Conservation (phyloP, 2,797 vertebrate species). For the Danionella dracula region DNA sequence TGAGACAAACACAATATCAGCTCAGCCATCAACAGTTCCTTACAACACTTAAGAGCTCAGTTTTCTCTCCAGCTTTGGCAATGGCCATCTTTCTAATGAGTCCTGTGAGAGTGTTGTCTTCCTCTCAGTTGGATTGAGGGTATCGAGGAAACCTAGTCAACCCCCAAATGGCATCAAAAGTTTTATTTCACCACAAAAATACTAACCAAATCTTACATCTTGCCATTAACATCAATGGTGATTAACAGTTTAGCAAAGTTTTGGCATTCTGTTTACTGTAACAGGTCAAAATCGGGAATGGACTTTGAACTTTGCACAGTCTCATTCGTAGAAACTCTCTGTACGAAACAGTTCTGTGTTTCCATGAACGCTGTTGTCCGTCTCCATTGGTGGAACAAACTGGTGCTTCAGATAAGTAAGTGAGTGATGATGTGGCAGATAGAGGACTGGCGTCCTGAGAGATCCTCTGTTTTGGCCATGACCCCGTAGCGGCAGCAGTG, state of each 20-base stretch:
- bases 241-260: conserved; percentile 44
- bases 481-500: conserved; percentile 36
- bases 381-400: conserved; percentile 11
- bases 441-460: conserved; percentile 18
- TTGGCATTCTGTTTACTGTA: conserved; percentile 73
- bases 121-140: conserved; percentile 33
- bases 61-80: conserved; percentile 59
- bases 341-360: background rate
- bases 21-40: conserved; percentile 49
- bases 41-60: conserved; percentile 49
- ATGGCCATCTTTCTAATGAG: conserved; percentile 53
- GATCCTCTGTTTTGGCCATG: conserved; percentile 31
- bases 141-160: background rate
- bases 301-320: conserved; percentile 49
- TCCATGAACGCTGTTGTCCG: conserved; percentile 11
- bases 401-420: conserved; percentile 37
- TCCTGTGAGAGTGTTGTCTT: conserved; percentile 36
- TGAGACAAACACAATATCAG: conserved; percentile 53
- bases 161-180: background rate
- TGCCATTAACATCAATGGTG: conserved; percentile 61
- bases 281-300: conserved; percentile 51
- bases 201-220: conserved; percentile 61
- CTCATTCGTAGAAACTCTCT: conserved; percentile 40
- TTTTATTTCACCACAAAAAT: conserved; percentile 58
- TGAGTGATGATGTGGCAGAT: conserved; percentile 33